Evolutionary conservation across 35 echinoderm and acorn worm species (phyloP).

Genomic region (Amphiura filiformis): DNA sequence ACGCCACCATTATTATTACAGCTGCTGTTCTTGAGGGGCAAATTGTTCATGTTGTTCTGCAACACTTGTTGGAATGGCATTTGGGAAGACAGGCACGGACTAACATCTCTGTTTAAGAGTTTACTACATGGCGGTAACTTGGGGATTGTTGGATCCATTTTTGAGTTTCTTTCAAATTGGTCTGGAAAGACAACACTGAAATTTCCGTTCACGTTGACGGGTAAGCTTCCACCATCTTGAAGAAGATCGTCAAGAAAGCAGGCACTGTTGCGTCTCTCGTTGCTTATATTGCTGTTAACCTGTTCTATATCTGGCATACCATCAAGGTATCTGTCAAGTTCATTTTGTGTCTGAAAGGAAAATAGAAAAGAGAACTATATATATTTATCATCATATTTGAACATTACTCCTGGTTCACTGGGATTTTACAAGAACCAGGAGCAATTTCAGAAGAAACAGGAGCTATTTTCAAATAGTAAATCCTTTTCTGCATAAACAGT

Average conservation of each 20-base stretch:
- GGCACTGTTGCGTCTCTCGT: constrained; percentile 48
- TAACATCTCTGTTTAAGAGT: not conserved
- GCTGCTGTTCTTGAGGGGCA: constrained; percentile 6
- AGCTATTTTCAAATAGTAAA: no score
- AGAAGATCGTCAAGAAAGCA: constrained; percentile 66
- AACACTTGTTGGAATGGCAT: constrained; percentile 29
- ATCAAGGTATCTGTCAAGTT: constrained; percentile 36
- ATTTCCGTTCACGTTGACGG: constrained; percentile 50
- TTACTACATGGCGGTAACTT: not conserved
- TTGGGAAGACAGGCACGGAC: not conserved
- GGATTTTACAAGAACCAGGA: no score
- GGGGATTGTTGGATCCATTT: constrained; percentile 17
- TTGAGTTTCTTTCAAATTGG: not conserved
- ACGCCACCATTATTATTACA: not conserved
- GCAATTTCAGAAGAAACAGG: no score
- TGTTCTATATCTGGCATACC: constrained; percentile 1
- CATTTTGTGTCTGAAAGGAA: constrained; percentile 12
- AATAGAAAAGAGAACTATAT: no score
- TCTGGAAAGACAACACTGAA: constrained; percentile 36
- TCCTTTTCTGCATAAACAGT: no score
- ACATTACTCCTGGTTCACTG: no score
- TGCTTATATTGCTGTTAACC: constrained; percentile 2
- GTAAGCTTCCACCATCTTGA: not conserved
- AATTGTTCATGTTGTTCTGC: constrained; percentile 19
- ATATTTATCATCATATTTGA: no score